A percentile compares a stretch with the other conserved stretches of the same genome.
phyloP scores from a whole-genome alignment of 2,113 vertebrate genomes.

The Gallinago paraguaiae region DNA sequence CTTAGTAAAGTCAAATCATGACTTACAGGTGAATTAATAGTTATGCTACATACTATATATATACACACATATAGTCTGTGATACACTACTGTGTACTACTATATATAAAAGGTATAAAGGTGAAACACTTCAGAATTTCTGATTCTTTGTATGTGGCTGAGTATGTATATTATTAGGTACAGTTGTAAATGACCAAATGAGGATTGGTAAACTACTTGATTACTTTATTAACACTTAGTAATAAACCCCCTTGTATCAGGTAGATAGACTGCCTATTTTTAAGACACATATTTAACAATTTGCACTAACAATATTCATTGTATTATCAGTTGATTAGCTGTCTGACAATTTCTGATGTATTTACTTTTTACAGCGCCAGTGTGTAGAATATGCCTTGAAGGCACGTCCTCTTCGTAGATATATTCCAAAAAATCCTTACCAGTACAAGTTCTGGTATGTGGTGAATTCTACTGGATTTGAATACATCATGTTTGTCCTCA shows the following conservation, averaged over 20 bases:
- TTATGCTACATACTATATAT: neutral
- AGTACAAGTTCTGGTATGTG: slow-evolving; percentile 99
- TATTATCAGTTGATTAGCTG: neutral
- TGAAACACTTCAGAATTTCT: neutral
- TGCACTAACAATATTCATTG: neutral
- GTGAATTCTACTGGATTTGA: slow-evolving; percentile 99
- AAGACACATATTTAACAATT: neutral
- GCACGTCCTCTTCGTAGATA: slow-evolving; percentile 93
- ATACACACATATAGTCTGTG: fast-evolving
- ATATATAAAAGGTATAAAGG: neutral
- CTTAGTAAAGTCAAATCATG: neutral
- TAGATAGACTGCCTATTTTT: neutral
- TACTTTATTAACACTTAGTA: neutral
- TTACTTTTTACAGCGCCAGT: slow-evolving; percentile 88
- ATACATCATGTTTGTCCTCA: slow-evolving; percentile 99
- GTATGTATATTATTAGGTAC: neutral
- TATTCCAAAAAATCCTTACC: slow-evolving; percentile 98
- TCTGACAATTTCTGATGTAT: neutral
- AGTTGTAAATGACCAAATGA: neutral
- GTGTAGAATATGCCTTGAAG: slow-evolving; percentile 97
- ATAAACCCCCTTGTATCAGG: neutral
- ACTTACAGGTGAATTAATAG: neutral
- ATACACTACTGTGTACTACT: neutral
- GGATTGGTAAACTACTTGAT: neutral
- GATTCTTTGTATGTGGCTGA: neutral